A percentile compares a stretch with the other conserved stretches of the same genome.
phyloP scores from a whole-genome alignment of 2,888 invertebrate genomes.

The Hirtodrosophila confusa region DNA sequence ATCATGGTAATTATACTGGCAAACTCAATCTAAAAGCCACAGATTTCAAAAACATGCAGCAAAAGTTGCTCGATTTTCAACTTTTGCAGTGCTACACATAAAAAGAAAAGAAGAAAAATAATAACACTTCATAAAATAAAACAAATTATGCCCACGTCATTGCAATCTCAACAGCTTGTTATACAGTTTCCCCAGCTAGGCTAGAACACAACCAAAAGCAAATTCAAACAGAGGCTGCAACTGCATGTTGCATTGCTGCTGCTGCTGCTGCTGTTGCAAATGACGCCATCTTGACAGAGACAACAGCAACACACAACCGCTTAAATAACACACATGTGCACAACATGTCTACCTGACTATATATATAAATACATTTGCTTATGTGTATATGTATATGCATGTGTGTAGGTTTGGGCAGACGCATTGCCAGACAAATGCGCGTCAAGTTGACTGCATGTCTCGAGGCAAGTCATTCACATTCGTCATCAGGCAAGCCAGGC shows the following conservation, averaged over 20 bases:
- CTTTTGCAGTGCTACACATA: conserved; percentile 12
- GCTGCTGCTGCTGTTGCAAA: conserved; percentile 41
- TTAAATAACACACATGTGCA: conserved; percentile 34
- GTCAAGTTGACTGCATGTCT: conserved; percentile 78
- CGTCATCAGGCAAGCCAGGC: conserved; percentile 64
- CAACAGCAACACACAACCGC: conserved; percentile 46
- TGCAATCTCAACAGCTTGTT: conserved; percentile 77
- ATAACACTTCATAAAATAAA: conserved; percentile 60
- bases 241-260: conserved; percentile 43
- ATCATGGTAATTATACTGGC: conserved; percentile 1
- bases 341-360: conserved; percentile 41
- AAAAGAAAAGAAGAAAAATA: conserved; percentile 21
- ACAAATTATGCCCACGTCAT: conserved; percentile 74
- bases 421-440: conserved; percentile 80
- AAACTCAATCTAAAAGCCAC: conserved; percentile 15
- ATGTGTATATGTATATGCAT: conserved; percentile 28
- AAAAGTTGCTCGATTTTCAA: conserved; percentile 28
- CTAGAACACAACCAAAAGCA: conserved; percentile 6
- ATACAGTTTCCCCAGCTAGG: conserved; percentile 32
- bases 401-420: conserved; percentile 64
- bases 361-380: conserved; percentile 5
- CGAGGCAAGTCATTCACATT: conserved; percentile 80
- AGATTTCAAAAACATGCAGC: conserved; percentile 2
- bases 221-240: conserved; percentile 36
- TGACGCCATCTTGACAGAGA: conserved; percentile 75